Evolutionary conservation across 1,140 invertebrate genomes (phyloP).

Genomic region (Eueides isabella): DNA sequence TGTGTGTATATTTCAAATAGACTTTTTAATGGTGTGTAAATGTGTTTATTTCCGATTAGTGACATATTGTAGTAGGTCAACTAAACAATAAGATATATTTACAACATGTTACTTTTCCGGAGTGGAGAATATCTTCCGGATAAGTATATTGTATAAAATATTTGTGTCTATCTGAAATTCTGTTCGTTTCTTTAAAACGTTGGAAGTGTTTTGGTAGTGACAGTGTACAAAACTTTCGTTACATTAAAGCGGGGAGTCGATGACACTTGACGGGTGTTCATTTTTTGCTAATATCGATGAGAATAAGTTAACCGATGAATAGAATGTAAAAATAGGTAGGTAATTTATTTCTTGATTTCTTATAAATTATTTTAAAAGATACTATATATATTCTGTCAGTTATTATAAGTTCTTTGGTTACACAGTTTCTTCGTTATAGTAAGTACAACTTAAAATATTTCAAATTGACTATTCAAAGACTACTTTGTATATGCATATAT

Average conservation of each 20-base stretch:
- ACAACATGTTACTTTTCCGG: no score
- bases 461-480: neutral
- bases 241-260: neutral
- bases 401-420: conserved; percentile 32
- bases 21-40: no score
- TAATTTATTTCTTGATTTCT: neutral
- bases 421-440: conserved; percentile 14
- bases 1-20: no score
- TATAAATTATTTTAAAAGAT: neutral
- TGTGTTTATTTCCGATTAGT: no score
- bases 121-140: no score
- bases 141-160: no score
- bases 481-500: neutral
- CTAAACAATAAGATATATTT: no score
- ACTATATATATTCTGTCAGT: conserved; percentile 1
- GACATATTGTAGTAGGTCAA: no score
- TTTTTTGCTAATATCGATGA: neutral
- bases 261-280: neutral
- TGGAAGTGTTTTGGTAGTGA: neutral
- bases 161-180: no score
- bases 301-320: neutral
- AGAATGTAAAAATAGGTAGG: neutral
- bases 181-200: neutral
- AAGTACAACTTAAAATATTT: neutral
- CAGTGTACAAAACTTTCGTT: neutral